Conservation (phyloP, 1,140 invertebrate species). For the Bombus picipes region DNA sequence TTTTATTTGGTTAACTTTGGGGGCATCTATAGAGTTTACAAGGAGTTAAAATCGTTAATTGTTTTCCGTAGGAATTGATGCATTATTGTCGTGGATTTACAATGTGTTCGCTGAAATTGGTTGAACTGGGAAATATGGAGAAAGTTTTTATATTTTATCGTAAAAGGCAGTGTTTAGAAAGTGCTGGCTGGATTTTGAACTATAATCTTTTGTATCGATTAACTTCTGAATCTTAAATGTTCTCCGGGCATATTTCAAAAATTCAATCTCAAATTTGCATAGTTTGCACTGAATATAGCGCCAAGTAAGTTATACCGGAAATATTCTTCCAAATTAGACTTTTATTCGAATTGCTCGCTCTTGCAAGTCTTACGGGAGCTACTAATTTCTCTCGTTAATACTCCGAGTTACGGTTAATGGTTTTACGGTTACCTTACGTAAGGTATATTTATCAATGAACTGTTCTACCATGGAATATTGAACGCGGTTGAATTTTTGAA, state of each 20-base stretch:
- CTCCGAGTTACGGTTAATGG: neutral
- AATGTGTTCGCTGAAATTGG: neutral
- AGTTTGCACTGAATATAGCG: neutral
- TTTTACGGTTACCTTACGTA: neutral
- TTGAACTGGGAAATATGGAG: neutral
- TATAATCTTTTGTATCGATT: neutral
- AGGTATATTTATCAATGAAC: neutral
- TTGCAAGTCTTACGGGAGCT: neutral
- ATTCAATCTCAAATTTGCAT: neutral
- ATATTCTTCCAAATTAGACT: neutral
- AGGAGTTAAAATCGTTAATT: neutral
- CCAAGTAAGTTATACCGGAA: neutral
- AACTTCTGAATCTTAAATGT: neutral
- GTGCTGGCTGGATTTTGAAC: neutral
- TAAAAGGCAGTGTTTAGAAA: neutral
- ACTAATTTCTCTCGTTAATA: conserved; percentile 9
- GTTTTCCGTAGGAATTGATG: neutral
- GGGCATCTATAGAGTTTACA: neutral
- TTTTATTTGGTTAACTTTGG: neutral
- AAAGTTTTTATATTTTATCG: neutral
- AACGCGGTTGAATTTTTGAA: neutral
- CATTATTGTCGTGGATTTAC: neutral
- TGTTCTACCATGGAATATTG: neutral
- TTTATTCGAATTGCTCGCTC: neutral
- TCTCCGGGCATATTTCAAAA: neutral